Percentiles rank a stretch among this genome's conserved stretches.
Conservation (phyloP, 2,113 vertebrate species). For the Gadus macrocephalus region DNA sequence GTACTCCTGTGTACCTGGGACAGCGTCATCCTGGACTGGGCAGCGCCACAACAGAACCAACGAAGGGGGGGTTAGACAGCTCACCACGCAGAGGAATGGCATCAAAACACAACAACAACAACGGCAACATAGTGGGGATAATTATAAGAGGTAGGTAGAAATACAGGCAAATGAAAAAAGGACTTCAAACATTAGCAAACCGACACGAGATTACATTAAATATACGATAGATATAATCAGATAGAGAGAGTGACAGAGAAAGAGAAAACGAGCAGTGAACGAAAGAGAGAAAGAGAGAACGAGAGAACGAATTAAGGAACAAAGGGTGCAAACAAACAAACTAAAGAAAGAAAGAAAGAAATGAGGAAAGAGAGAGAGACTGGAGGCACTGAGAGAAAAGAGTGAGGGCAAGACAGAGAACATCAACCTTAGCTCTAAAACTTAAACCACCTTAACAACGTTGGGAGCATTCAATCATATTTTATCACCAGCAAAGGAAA, state of each 20-base stretch:
- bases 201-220: conserved; percentile 24
- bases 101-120: conserved; percentile 39
- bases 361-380: conserved; percentile 9
- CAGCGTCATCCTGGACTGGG: conserved; percentile 99
- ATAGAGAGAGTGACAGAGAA: too few species aligned
- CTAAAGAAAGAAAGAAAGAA: conserved; percentile 2
- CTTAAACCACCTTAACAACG: conserved; percentile 35
- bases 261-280: too few species aligned
- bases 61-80: conserved; percentile 76
- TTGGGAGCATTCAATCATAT: not conserved
- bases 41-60: conserved; percentile 96
- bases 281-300: conserved; percentile 8
- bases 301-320: not conserved
- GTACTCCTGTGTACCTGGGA: conserved; percentile 99
- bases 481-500: not conserved
- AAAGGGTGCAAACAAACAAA: not conserved
- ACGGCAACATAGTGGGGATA: not conserved
- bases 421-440: conserved; percentile 41
- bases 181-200: conserved; percentile 8
- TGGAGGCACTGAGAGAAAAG: conserved; percentile 20
- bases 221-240: not conserved
- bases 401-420: conserved; percentile 32
- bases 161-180: conserved; percentile 54
- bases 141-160: conserved; percentile 23
- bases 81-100: conserved; percentile 45